Conservation (phyloP, 1,140 invertebrate genomes). For the Lanistes nyassanus region DNA sequence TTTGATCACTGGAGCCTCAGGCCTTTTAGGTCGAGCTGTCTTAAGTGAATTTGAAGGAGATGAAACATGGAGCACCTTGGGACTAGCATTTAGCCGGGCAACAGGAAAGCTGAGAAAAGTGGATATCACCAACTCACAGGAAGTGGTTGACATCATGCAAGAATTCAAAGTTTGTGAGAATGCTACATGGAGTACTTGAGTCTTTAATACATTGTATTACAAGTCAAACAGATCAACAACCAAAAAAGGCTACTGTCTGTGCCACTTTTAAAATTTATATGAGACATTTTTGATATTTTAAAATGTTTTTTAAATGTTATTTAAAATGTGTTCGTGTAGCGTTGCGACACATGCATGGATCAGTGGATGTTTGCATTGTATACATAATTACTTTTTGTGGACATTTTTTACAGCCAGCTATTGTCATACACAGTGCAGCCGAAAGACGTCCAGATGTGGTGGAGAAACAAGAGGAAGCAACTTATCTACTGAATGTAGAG, state of each 20-base stretch:
- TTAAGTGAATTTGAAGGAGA: constrained; percentile 58
- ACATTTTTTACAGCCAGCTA: constrained; percentile 62
- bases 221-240: not conserved
- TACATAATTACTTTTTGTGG: not conserved
- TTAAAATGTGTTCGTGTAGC: too few species aligned
- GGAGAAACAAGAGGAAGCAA: constrained; percentile 67
- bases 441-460: constrained; percentile 70
- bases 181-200: not conserved
- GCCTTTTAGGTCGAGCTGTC: constrained; percentile 69
- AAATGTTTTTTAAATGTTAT: too few species aligned
- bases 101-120: constrained; percentile 58
- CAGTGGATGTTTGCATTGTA: too few species aligned
- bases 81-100: constrained; percentile 67
- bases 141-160: constrained; percentile 57
- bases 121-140: constrained; percentile 63
- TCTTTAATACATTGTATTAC: not conserved
- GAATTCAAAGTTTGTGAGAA: constrained; percentile 46
- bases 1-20: constrained; percentile 71
- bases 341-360: too few species aligned
- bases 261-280: not conserved
- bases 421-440: constrained; percentile 72
- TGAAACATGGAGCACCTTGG: constrained; percentile 62
- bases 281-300: too few species aligned
- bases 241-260: not conserved
- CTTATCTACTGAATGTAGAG: constrained; percentile 68